Evolutionary conservation across 2,888 invertebrate genomes (phyloP), one percentile per base, ranked within the genome.

Genomic region (Gryllus longicercus): DNA sequence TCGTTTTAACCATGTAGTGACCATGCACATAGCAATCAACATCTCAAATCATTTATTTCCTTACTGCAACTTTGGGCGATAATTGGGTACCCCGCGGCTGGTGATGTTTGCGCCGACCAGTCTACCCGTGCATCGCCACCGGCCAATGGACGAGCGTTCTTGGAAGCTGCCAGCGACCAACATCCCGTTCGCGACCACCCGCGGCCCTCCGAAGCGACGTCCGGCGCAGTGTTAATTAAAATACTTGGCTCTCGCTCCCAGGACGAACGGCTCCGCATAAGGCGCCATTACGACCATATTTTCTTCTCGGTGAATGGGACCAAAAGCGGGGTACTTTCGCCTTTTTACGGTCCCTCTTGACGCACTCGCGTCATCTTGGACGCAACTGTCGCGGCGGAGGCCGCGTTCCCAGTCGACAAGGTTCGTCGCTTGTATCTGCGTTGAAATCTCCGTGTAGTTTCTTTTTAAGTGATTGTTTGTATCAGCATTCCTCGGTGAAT

Each of bases 401-500:
- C 38, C 38, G 38, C 5, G 38, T 38, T 38, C 8, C 38, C 38
- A 38, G 63, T 63, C 4, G 63, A 18, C 63, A n/a, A n/a, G 63
- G 63, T 63, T 63, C 63, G 63, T 63, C 63, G 10, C 1, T 63
- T 63, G 3, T n/a, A 14, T 63, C n/a, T 18, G 63, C 63, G 63
- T 63, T 63, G 63, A 63, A 63, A n/a, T 63, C 63, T 63, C 63
- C 63, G 16, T 63, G 63, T 63, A n/a, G 16, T 63, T 63, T 63
- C 63, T 63, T 63, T 63, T 10, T 63, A 18, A 16, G 63, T 63
- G 63, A 63, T 63, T 63, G 63, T 63, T 14, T 18, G n/a, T n/a
- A n/a, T n/a, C 63, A 63, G n/a, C 63, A 63, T 63, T 63, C 63
- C n/a, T 63, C 16, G 14, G n/a, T 63, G 63, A 18, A 63, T 63